Evolutionary conservation across 2,888 invertebrate species (phyloP).

Genomic region (Synergus itoensis): DNA sequence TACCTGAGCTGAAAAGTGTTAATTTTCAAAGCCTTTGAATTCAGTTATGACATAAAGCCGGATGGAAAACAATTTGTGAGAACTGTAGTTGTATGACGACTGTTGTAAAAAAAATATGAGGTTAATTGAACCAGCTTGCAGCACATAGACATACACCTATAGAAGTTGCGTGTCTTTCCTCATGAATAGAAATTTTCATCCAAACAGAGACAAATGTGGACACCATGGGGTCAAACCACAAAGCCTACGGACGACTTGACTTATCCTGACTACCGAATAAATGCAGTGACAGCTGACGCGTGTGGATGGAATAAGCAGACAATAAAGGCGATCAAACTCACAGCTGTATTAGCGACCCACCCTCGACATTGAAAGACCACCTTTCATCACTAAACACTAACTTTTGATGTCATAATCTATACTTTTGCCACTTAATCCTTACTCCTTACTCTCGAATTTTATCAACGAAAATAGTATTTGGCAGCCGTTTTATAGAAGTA

Average conservation of each 20-base stretch:
- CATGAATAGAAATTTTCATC: slow-evolving; percentile 19
- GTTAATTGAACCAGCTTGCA: slow-evolving; percentile 14
- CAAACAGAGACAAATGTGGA: not conserved
- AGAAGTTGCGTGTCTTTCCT: slow-evolving; percentile 14
- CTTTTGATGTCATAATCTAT: not conserved
- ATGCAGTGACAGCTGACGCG: slow-evolving; percentile 26
- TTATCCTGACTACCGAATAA: slow-evolving; percentile 20
- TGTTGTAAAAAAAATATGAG: not conserved
- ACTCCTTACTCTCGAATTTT: not conserved
- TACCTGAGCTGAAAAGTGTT: no score
- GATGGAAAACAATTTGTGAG: not conserved
- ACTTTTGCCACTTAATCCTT: not conserved
- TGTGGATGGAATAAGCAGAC: slow-evolving; percentile 22
- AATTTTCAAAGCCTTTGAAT: no score
- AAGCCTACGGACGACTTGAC: slow-evolving; percentile 15
- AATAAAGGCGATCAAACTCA: slow-evolving; percentile 22
- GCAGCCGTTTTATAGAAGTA: no score
- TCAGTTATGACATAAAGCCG: not conserved
- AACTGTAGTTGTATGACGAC: not conserved
- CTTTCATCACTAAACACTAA: not conserved
- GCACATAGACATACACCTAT: not conserved
- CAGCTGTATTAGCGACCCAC: slow-evolving; percentile 22
- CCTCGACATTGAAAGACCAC: not conserved
- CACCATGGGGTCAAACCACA: slow-evolving; percentile 15
- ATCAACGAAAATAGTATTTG: no score